phyloP scores from a whole-genome alignment of 2,797 vertebrate species.

The Brachyrhaphis roseni region DNA sequence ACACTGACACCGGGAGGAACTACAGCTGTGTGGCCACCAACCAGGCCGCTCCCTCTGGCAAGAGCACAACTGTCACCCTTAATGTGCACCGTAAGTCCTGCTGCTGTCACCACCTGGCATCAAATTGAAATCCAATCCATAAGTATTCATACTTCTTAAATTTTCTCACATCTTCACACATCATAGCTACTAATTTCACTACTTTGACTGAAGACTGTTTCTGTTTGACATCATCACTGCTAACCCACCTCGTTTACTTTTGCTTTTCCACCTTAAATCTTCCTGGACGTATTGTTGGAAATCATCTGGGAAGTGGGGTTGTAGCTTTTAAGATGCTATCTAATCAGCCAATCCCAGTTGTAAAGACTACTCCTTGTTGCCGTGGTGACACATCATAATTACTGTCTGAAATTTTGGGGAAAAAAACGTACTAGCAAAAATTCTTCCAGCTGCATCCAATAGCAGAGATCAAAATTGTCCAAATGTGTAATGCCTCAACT shows the following conservation, averaged over 20 bases:
- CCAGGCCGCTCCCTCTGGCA: constrained; percentile 84
- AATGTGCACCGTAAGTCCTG: constrained; percentile 90
- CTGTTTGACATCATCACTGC: neutral
- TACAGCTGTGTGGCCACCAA: constrained; percentile 89
- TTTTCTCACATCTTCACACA: neutral
- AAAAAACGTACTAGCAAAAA: neutral
- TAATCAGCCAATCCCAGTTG: neutral
- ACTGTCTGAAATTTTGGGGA: neutral
- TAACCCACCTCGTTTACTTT: neutral
- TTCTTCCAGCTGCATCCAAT: neutral
- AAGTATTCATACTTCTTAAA: neutral
- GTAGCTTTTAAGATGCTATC: neutral
- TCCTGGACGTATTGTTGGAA: neutral
- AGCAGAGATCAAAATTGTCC: neutral
- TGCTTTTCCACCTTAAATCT: neutral
- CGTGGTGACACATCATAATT: neutral
- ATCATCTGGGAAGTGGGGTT: neutral
- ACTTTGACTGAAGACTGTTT: neutral
- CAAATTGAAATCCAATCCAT: neutral
- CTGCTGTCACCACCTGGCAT: neutral
- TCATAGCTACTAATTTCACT: neutral
- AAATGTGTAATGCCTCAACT: neutral
- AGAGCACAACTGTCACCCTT: constrained; percentile 87
- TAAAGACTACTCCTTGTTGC: neutral
- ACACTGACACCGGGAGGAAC: constrained; percentile 89